These are phyloP conservation scores for Chrysopilus asiliformis DNA, from an alignment of 2,888 invertebrate genomes.

Conservation along the genomic window DNA sequence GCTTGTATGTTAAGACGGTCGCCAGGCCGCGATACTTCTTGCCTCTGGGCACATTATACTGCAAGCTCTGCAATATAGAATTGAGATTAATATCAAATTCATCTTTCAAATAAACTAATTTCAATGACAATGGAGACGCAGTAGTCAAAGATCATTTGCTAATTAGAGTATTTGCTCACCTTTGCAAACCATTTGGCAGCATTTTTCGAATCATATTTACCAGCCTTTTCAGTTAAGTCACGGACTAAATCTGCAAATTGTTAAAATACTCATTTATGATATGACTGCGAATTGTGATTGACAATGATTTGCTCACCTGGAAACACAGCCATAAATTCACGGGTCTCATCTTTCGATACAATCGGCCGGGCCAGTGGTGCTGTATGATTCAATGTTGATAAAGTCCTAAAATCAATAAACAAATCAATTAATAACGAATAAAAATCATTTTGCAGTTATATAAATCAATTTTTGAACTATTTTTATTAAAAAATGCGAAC, in stretches of 20 bases:
- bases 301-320: conserved; percentile 36
- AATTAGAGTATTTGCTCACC: conserved; percentile 36
- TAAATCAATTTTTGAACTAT: neutral
- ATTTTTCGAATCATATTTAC: conserved; percentile 55
- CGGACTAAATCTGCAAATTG: conserved; percentile 51
- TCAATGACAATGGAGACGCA: neutral
- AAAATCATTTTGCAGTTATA: neutral
- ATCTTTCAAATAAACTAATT: too few relatives aligned
- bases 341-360: conserved; percentile 66
- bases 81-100: neutral
- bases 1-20: conserved; percentile 60
- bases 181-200: conserved; percentile 70
- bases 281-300: neutral
- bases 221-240: conserved; percentile 64
- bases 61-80: conserved; percentile 48
- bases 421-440: neutral
- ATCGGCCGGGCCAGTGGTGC: conserved; percentile 42
- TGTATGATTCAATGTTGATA: conserved; percentile 32
- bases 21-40: conserved; percentile 72
- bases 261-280: too few relatives aligned
- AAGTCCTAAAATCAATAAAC: conserved; percentile 20
- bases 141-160: neutral
- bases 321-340: conserved; percentile 79
- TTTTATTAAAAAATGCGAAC: too few relatives aligned
- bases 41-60: conserved; percentile 86